Base-by-base conservation (phyloP, 2,888 invertebrate genomes). In the Acholoe squamosa region DNA sequence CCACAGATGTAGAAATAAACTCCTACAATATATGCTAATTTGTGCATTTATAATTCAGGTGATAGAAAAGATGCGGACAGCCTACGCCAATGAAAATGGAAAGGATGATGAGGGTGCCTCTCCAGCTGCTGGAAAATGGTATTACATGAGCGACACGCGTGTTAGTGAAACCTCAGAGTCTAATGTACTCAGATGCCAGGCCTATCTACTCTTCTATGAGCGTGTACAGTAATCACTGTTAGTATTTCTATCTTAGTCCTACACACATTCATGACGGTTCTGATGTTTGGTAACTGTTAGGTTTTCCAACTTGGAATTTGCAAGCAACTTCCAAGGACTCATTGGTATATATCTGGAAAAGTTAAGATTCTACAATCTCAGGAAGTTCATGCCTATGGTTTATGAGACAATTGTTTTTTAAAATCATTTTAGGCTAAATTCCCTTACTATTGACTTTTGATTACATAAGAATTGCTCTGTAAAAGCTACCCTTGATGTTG, bases 171-270 rank as follows among this genome's bases (percentile, higher is more conserved):
- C 98, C 34, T 93, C 95, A 0, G 98, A 98, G 96, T 97, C 97
- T 0, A 97, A 97, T 92, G 99, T 99, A 91, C 96, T 98, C 84
- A 96, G 97, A 93, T 97, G 98, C 91, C 98, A 99, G 96, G 99
- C 99, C 25, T 99, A 99, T 96, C 97, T 99, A 89, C 97, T 99
- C 67, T 99, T 99, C 96, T 99, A 99, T 96, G 99, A 99, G 96
- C 97, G 99, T 96, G 97, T 99, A 95, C 93, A 94, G 52, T 90
- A 76, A 90, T 43, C 10, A 7, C 43, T 43, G 43, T 61, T 61
- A 14, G 61, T 19, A 61, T 12, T 61, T n/a, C 5, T n/a, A n/a
- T n/a, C n/a, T 61, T 14, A 61, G 19, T 61, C 1, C 3, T 61
- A 19, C 19, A 12, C 61, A 61, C 19, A 43, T 7, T 7, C 43